Conservation (phyloP, 2,888 invertebrate species). For the Keiferia lycopersicella region DNA sequence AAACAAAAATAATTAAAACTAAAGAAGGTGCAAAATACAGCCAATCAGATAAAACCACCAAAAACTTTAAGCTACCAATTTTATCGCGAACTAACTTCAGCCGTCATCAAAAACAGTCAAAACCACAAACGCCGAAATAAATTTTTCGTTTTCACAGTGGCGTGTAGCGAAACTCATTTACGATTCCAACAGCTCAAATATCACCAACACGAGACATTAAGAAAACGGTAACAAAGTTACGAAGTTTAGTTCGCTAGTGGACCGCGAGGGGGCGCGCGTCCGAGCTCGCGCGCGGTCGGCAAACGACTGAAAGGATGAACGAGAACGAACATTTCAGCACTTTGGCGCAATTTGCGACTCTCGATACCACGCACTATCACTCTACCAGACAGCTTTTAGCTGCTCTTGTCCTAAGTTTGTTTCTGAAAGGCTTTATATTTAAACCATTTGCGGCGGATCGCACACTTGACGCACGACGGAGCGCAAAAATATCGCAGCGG, state of each 20-base stretch:
- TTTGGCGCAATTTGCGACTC: not conserved
- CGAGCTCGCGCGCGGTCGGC: slow-evolving; percentile 51
- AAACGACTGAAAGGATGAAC: slow-evolving; percentile 55
- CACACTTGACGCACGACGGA: too few species aligned
- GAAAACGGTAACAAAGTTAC: slow-evolving; percentile 42
- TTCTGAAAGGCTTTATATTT: slow-evolving; percentile 34
- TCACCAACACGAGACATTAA: slow-evolving; percentile 21
- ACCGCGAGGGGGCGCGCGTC: slow-evolving; percentile 43
- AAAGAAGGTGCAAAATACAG: not conserved
- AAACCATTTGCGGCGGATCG: slow-evolving; percentile 9
- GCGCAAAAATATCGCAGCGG: too few species aligned
- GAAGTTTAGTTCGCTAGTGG: slow-evolving; percentile 44
- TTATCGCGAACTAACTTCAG: not conserved
- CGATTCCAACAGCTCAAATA: slow-evolving; percentile 27
- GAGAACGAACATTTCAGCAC: slow-evolving; percentile 40
- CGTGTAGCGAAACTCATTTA: slow-evolving; percentile 29
- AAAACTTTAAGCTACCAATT: not conserved
- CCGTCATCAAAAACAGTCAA: not conserved
- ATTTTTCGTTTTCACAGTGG: slow-evolving; percentile 24
- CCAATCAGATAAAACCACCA: not conserved
- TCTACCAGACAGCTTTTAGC: slow-evolving; percentile 35
- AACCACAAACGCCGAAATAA: not conserved
- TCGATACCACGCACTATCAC: not conserved
- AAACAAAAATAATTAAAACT: not conserved
- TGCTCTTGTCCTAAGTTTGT: slow-evolving; percentile 31